phyloP scores from a whole-genome alignment of 2,888 invertebrate genomes.

The Nipponacmea schrenckii region DNA sequence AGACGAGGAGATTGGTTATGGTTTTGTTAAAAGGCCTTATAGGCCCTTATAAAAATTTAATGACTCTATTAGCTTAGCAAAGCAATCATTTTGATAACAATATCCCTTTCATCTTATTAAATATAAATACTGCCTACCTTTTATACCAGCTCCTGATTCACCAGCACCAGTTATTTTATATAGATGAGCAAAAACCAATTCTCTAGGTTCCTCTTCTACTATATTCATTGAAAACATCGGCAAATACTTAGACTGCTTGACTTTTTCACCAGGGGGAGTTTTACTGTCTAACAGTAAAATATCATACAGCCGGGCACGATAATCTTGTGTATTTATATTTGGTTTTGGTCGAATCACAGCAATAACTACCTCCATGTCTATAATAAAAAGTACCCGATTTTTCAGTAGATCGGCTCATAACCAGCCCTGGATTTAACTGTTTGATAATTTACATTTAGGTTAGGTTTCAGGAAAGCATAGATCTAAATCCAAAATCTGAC shows the following conservation, averaged over 20 bases:
- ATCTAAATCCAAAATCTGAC: too few species aligned
- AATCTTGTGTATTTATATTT: constrained; percentile 45
- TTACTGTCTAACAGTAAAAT: constrained; percentile 57
- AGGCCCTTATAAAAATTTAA: too few species aligned
- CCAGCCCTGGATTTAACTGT: too few species aligned
- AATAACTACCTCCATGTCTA: constrained; percentile 54
- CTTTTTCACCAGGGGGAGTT: constrained; percentile 34
- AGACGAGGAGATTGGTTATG: too few species aligned
- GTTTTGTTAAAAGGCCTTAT: too few species aligned
- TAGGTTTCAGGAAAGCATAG: too few species aligned
- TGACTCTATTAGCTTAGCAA: too few species aligned
- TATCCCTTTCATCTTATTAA: too few species aligned
- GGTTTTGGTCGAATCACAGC: constrained; percentile 58
- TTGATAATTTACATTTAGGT: too few species aligned
- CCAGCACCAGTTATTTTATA: constrained; percentile 52
- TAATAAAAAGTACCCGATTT: too few species aligned
- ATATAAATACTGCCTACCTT: constrained; percentile 35
- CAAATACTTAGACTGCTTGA: constrained; percentile 48
- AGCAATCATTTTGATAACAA: too few species aligned
- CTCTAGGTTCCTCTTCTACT: constrained; percentile 53
- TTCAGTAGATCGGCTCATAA: too few species aligned
- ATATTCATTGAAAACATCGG: constrained; percentile 49
- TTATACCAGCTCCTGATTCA: constrained; percentile 50
- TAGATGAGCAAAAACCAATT: constrained; percentile 52
- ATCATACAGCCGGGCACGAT: constrained; percentile 55